Evolutionary conservation across 2,888 invertebrate species (phyloP).

Genomic region (Gymnocheta viridis): DNA sequence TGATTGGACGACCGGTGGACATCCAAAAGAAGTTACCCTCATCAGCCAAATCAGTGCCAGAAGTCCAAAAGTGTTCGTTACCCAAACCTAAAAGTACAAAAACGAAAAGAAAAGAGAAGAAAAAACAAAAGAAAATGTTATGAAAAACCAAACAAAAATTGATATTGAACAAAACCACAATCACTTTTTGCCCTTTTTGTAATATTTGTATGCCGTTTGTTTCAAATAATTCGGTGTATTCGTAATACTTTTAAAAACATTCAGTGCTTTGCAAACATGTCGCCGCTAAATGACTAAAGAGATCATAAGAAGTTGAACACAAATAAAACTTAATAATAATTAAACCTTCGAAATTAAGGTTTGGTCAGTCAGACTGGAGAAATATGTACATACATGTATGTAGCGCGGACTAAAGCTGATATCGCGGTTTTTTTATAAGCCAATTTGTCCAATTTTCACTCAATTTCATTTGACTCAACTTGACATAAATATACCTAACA

Average conservation of each 20-base stretch:
- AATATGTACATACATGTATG: no score
- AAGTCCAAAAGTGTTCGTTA: conserved; percentile 96
- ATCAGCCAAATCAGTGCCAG: conserved; percentile 94
- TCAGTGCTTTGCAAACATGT: not conserved
- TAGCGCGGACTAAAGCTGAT: no score
- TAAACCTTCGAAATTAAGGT: not conserved
- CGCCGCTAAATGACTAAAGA: not conserved
- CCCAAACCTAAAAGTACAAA: conserved; percentile 86
- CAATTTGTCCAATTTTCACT: no score
- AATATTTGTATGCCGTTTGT: conserved; percentile 15
- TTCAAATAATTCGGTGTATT: conserved; percentile 8
- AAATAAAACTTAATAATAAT: not conserved
- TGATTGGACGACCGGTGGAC: conserved; percentile 93
- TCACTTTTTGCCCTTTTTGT: conserved; percentile 18
- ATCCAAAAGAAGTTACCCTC: conserved; percentile 97
- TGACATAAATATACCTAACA: no score
- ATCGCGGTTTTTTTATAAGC: no score
- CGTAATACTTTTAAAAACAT: conserved; percentile 40
- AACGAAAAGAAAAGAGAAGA: not conserved
- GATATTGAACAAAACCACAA: conserved; percentile 53
- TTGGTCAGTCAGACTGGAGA: no score
- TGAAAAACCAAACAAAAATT: conserved; percentile 28
- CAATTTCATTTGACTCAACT: no score
- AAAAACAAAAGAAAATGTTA: conserved; percentile 3
- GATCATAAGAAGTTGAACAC: not conserved